Conservation (phyloP, 2,113 vertebrate genomes). For the Mungos mungo region DNA sequence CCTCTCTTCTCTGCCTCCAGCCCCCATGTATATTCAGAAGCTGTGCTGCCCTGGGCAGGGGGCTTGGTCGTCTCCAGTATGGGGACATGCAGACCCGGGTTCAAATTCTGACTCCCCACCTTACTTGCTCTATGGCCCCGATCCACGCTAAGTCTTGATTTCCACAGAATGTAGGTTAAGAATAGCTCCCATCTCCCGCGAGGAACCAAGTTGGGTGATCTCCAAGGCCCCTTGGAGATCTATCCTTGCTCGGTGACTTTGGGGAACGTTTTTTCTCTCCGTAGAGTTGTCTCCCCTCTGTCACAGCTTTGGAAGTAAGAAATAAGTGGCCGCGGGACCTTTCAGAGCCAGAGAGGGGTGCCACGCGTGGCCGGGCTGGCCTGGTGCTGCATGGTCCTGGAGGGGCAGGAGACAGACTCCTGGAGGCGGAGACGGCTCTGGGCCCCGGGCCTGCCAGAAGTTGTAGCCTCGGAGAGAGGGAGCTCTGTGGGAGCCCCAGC, state of each 20-base stretch:
- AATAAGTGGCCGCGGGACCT: neutral
- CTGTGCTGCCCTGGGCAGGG: neutral
- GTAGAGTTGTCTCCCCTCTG: neutral
- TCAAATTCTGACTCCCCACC: neutral
- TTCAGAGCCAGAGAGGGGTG: neutral
- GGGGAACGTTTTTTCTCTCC: neutral
- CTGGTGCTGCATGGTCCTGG: fast-evolving
- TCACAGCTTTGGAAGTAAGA: neutral
- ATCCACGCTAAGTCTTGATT: neutral
- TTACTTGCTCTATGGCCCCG: neutral
- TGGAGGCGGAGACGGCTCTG: neutral
- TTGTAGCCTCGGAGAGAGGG: neutral
- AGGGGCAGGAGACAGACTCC: neutral
- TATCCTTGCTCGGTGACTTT: neutral
- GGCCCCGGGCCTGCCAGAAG: slow-evolving; percentile 10
- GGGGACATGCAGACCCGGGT: neutral
- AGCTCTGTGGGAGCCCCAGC: neutral
- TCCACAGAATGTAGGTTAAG: neutral
- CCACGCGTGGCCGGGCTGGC: neutral
- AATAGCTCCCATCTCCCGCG: neutral
- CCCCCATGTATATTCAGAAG: neutral
- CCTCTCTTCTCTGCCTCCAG: neutral
- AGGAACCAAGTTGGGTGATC: neutral
- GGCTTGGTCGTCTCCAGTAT: neutral
- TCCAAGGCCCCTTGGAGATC: neutral